These are phyloP conservation scores for Argyra leucocephala DNA, from an alignment of 2,888 invertebrate genomes.

Conservation along the genomic window DNA sequence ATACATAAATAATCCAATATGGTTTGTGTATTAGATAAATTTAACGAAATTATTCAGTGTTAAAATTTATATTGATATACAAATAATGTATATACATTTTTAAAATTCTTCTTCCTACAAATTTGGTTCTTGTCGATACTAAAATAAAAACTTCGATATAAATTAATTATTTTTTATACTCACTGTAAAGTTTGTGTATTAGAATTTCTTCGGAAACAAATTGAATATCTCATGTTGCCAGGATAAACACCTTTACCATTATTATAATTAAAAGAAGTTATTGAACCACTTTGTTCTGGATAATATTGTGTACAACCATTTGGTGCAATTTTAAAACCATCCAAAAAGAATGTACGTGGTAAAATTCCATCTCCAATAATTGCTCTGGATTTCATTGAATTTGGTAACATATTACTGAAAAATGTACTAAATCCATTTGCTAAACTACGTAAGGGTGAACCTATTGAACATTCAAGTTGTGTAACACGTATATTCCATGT, in stretches of 20 bases:
- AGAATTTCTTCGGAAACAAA: slow-evolving; percentile 49
- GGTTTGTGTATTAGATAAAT: no score
- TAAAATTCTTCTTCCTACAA: no score
- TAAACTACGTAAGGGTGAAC: slow-evolving; percentile 26
- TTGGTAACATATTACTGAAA: no score
- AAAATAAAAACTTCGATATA: neutral
- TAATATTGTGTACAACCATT: slow-evolving; percentile 35
- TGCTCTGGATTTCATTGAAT: slow-evolving; percentile 1
- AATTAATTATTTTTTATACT: no score
- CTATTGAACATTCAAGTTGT: slow-evolving; percentile 33
- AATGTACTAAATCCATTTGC: neutral
- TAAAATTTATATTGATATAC: no score
- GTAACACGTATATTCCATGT: slow-evolving; percentile 29
- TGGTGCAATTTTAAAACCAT: slow-evolving; percentile 33
- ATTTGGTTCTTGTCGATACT: no score
- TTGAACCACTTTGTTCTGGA: slow-evolving; percentile 27
- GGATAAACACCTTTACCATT: slow-evolving; percentile 50
- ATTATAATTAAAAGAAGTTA: slow-evolving; percentile 50
- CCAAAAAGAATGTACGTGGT: slow-evolving; percentile 17
- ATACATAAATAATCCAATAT: no score
- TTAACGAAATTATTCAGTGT: no score
- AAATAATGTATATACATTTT: no score
- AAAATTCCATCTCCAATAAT: neutral
- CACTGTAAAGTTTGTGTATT: slow-evolving; percentile 28
- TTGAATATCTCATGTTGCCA: slow-evolving; percentile 50